Evolutionary conservation across 1,140 invertebrate genomes (phyloP), one percentile per base, ranked within the genome.

Genomic region (Drosophila serrata): DNA sequence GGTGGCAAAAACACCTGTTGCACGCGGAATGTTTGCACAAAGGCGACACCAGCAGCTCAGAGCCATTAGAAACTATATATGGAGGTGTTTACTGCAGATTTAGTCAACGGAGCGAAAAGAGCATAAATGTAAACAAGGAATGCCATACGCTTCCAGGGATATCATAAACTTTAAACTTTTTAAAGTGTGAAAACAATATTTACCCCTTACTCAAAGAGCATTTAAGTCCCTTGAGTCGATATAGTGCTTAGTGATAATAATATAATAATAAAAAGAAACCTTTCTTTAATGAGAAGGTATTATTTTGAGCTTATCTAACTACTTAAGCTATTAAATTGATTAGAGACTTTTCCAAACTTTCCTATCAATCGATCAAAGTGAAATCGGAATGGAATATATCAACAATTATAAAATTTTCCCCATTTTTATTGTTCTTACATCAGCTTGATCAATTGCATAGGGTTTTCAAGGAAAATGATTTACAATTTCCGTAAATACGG

Each of bases 1-100:
- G 22, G 4, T 59, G 48, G 37, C 40, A 35, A 35, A 51, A 19
- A 39, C 74, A 76, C 74, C 55, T 76, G 74, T 76, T 76, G 46
- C n/a, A 8, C 31, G 33, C 24, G 19, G 27, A 60, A 33, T 72
- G 65, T 58, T 35, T 31, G 56, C 65, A 57, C 15, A 46, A 17
- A 37, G 51, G 51, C 51, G 51, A 53, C 51, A 53, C 7, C 33
- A n/a, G 24, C 19, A 59, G 27, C 61, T 60, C 39, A 33, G 55
- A 33, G 37, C 19, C 17, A 39, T 40, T 49, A 48, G 60, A 68
- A 68, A 19, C 24, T 46, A 33, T 11, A 33, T 33, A 33, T 9
- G 11, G 11, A 5, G 37, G 37, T 43, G 61, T 37, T 67, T 65
- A 37, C 35, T 42, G 39, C 35, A 51, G 65, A 65, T 69, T 69